A percentile compares a stretch with the other conserved stretches of the same genome.
These are phyloP conservation scores for Hirtodrosophila histrioides DNA, from an alignment of 2,888 invertebrate genomes.

Conservation along the genomic window DNA sequence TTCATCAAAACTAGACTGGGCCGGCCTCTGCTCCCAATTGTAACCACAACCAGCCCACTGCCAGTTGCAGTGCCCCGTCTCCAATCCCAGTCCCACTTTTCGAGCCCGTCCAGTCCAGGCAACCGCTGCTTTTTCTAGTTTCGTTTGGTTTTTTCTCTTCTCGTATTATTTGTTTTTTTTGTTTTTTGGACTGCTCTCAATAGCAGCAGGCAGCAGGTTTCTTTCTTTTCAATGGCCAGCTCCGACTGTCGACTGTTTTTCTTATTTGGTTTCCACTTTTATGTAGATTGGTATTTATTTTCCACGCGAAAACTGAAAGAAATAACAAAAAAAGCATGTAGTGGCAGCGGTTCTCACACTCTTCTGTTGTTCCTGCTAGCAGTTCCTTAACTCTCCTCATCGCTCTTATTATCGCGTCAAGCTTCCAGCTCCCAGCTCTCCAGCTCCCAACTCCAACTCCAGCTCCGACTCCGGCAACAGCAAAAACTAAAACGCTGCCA, in stretches of 20 bases:
- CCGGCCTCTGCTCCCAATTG: constrained; percentile 69
- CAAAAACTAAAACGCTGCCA: constrained; percentile 46
- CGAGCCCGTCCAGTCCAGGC: constrained; percentile 19
- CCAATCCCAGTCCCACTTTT: constrained; percentile 27
- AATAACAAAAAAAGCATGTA: constrained; percentile 26
- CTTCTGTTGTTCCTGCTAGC: constrained; percentile 29
- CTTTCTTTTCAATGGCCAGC: constrained; percentile 60
- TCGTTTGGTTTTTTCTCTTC: constrained; percentile 36
- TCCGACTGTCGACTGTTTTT: constrained; percentile 58
- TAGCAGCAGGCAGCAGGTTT: constrained; percentile 63
- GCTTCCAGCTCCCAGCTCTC: constrained; percentile 17
- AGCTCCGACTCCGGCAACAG: constrained; percentile 15
- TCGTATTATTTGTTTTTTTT: constrained; percentile 29
- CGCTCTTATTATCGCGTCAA: constrained; percentile 78
- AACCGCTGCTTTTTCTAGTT: constrained; percentile 50
- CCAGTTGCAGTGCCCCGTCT: constrained; percentile 10
- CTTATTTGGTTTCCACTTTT: constrained; percentile 75
- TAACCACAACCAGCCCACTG: constrained; percentile 60
- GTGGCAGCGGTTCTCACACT: constrained; percentile 70
- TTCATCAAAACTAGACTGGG: constrained; percentile 73
- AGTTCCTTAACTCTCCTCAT: constrained; percentile 70
- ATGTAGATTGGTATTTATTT: constrained; percentile 79
- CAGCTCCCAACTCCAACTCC: constrained; percentile 4
- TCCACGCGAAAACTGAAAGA: constrained; percentile 66
- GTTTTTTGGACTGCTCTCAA: constrained; percentile 52